Conservation (phyloP, 1,140 invertebrate species). For the Diabrotica virgifera region DNA sequence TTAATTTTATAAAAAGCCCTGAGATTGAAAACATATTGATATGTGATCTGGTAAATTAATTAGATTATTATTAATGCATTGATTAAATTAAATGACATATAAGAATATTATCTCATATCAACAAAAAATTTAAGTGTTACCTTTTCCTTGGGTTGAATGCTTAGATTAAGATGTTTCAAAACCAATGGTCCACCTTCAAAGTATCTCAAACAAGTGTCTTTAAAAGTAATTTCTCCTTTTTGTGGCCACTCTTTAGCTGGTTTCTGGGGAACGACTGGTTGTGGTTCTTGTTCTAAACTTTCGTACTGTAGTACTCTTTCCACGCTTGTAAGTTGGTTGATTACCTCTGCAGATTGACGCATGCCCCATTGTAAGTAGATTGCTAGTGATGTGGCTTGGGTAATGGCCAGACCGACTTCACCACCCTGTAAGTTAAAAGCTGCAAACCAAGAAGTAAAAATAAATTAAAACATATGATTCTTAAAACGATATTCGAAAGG, state of each 20-base stretch:
- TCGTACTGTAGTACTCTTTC: constrained; percentile 39
- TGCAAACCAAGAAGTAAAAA: neutral
- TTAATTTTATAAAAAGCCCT: too few relatives aligned
- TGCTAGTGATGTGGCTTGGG: constrained; percentile 56
- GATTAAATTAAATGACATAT: too few relatives aligned
- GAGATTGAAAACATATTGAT: too few relatives aligned
- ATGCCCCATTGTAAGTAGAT: constrained; percentile 62
- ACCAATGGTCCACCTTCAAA: constrained; percentile 54
- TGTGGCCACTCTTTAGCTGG: constrained; percentile 46
- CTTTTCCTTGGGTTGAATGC: constrained; percentile 70
- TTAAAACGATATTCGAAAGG: too few relatives aligned
- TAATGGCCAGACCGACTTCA: constrained; percentile 57
- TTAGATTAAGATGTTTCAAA: constrained; percentile 57
- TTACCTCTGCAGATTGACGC: constrained; percentile 57
- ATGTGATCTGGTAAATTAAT: too few relatives aligned
- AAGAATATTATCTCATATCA: too few relatives aligned
- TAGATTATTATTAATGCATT: too few relatives aligned
- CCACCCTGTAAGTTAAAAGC: constrained; percentile 24
- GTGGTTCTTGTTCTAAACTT: constrained; percentile 42
- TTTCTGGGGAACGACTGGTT: constrained; percentile 35
- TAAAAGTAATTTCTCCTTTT: constrained; percentile 51
- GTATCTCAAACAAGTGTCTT: constrained; percentile 57
- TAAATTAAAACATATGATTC: too few relatives aligned
- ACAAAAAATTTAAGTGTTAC: constrained; percentile 64
- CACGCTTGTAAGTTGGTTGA: constrained; percentile 10